Evolutionary conservation across 1,140 invertebrate genomes (phyloP), one percentile per base, ranked within the genome.

Genomic region (Chironomus tepperi): DNA sequence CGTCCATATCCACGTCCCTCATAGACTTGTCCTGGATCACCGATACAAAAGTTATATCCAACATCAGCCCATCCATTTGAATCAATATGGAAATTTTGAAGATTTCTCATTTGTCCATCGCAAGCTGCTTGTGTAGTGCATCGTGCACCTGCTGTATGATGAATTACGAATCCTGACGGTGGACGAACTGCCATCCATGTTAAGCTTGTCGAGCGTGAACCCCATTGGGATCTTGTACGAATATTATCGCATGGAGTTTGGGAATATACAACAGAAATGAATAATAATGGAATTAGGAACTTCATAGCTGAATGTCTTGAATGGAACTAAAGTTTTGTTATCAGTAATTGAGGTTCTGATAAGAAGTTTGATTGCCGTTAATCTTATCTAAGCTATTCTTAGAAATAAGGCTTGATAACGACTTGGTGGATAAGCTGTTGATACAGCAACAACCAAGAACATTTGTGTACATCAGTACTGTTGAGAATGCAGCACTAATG

Each of bases 121-220:
- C 88, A 89, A 10, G 81, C 77, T 3, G 84, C 80, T 73, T 81
- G 80, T 0, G 77, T 80, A 2, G 76, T 77, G 74, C 85, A 86
- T n/a, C 74, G n/a, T 0, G 84, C 86, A 2, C 78, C 75, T 1
- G 86, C 86, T 0, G 88, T 87, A 77, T 92, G 90, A 81, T 90
- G 90, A 74, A 91, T 89, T 64, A 92, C 88, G 1, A 90, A 89
- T 73, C 86, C 89, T 1, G 86, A 85, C 0, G 90, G 87, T 3
- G 91, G 89, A 21, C 81, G 83, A 1, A 74, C 43, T 77, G 89
- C 80, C 0, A 77, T 76, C 9, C 76, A 76, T 1, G 77, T 77
- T 7, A 79, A 43, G 1, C 78, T 80, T 0, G 88, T 83, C 0
- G 83, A 79, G 73, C 86, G 80, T 7, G 88, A 88, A 6, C 82